Evolutionary conservation across 2,113 vertebrate species (phyloP), one percentile per base, ranked within the genome.

Genomic region (Gnathonemus longibarbis): DNA sequence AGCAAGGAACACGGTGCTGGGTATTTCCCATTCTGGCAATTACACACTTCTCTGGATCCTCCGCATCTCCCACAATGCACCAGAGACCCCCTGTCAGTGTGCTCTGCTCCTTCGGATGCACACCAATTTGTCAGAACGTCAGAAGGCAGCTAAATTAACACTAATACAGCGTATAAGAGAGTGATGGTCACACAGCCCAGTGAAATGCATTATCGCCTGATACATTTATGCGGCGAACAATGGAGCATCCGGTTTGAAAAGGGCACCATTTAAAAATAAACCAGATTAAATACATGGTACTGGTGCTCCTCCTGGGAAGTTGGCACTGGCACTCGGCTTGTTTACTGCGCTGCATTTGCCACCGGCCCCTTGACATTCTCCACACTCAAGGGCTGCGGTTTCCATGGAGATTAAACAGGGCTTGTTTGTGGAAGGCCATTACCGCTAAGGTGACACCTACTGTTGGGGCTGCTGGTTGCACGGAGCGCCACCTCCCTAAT

Each of bases 351-450:
- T 48, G 24, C 48, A 7, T 80, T 80, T 80, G 7, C 10, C 17
- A 62, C 24, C 35, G n/a, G 35, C 70, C 74, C 87, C 39, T 52
- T 84, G 46, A 88, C 74, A 86, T 88, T 49, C 89, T 87, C 58
- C 45, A 46, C 45, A 48, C 85, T 88, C 77, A 70, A 74, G 87
- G 86, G 62, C 77, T 42, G 49, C 80, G 21, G 90, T 92, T 92
- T 89, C 91, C 83, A 91, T 91, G 86, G 90, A 88, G 89, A 92
- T 88, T 90, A 89, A 92, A 88, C 66, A 87, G 56, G 84, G 58
- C 88, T 89, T 53, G 86, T 90, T 86, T 91, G 87, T 84, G 70
- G 88, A 48, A 91, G 39, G 90, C 89, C 74, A 90, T 90, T 91
- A 90, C 74, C 48, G 52, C 35, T 84, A 88, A 42, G 80, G 85